Conservation (phyloP, 2,113 vertebrate genomes). For the Mystacornis crossleyi region DNA sequence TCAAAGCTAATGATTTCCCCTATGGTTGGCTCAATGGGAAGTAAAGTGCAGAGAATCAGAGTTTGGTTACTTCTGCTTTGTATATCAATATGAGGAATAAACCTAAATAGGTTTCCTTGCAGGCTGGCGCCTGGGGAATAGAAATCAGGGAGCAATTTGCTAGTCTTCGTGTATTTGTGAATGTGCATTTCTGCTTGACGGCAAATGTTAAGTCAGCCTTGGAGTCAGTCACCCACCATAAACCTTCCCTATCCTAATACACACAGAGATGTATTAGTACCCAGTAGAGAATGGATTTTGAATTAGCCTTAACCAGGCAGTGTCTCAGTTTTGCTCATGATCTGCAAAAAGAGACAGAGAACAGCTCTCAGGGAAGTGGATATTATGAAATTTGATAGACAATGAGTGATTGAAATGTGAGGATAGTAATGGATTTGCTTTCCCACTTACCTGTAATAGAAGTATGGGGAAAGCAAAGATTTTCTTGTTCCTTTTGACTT, state of each 20-base stretch:
- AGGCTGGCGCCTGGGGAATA: conserved; percentile 57
- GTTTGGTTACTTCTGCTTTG: conserved; percentile 65
- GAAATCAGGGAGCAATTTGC: conserved; percentile 72
- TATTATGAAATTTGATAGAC: conserved; percentile 29
- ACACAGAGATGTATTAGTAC: neutral
- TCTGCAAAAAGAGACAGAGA: neutral
- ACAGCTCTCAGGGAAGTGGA: neutral
- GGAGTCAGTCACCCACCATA: conserved; percentile 64
- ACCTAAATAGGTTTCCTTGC: conserved; percentile 66
- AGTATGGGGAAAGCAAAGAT: conserved; percentile 44
- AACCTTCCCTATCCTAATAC: conserved; percentile 22
- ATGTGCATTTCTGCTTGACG: conserved; percentile 74
- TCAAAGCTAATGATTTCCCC: conserved; percentile 71
- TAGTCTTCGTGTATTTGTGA: conserved; percentile 65
- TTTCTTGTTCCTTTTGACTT: conserved; percentile 47
- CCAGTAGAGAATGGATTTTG: conserved; percentile 40
- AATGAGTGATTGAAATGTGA: conserved; percentile 71
- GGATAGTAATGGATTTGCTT: conserved; percentile 68
- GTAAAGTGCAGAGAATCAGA: conserved; percentile 34
- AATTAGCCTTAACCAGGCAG: conserved; percentile 67
- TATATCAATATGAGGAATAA: conserved; percentile 52
- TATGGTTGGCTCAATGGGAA: conserved; percentile 56
- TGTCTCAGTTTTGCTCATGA: conserved; percentile 7
- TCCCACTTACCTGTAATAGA: conserved; percentile 60
- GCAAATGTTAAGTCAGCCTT: conserved; percentile 69